Base-by-base conservation (phyloP, 2,888 invertebrate genomes). In the Psococerastis gibbosa region DNA sequence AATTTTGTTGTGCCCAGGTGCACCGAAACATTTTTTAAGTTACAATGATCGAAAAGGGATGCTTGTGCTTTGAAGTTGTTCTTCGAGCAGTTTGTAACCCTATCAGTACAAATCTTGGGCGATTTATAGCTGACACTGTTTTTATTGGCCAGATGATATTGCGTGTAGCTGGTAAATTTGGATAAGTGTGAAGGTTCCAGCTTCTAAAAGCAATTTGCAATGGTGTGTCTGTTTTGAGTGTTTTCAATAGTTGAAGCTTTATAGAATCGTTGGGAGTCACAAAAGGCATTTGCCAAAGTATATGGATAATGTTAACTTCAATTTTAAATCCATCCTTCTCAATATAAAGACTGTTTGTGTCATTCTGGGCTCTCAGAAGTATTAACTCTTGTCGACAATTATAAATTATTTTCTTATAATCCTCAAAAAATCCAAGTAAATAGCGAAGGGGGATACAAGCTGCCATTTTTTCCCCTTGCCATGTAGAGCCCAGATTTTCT, bases 1-100 rank as follows among this genome's bases (percentile, higher is more conserved):
- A 55, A 60, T 13, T 49, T 48, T 44, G 56, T 54, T 1, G 56
- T 56, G 50, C 59, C 58, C 22, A 60, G 49, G 46, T 54, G 57
- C 9, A 60, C 46, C 46, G 54, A 58, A 9, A 60, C 48, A 48
- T 61, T 55, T 15, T 48, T 54, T 31, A 60, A 41, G 31, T 55
- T 49, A 47, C 57, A 57, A 46, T 55, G 47, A 48, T 53, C 48
- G 41, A 51, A 52, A 3, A 35, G 22, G 32, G 49, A 33, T 33
- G 45, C 22, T 27, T 11, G 27, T 27, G 8, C 27, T 9, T 27
- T 27, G 41, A 13, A 17, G 11, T 43, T 43, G 6, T 3, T 6
- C 16, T 13, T 18, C 43, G 13, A 3, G 9, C 43, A 18, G 43
- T 43, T 33, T 43, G 43, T 8, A 43, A 43, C 11, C 43, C 43